These are phyloP conservation scores for Plotosus lineatus DNA, from an alignment of 2,113 vertebrate species.

Conservation along the genomic window DNA sequence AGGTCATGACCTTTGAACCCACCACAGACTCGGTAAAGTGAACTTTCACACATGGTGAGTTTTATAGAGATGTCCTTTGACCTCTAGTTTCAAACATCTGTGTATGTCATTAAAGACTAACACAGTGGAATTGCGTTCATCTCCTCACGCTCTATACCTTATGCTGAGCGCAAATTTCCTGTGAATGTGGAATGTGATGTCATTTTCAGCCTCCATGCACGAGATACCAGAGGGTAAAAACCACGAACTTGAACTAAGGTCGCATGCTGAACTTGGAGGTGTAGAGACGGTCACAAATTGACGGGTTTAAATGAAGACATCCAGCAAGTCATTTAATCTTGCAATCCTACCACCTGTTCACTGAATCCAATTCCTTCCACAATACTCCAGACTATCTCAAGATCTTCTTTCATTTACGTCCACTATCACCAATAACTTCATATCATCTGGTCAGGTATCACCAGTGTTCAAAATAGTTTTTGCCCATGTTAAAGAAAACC, in stretches of 20 bases:
- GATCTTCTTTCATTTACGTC: too few species aligned
- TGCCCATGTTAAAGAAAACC: too few species aligned
- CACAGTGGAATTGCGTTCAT: not conserved
- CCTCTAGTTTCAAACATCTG: constrained; percentile 21
- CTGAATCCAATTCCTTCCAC: too few species aligned
- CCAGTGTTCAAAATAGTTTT: too few species aligned
- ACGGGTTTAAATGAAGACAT: not conserved
- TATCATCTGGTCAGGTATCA: too few species aligned
- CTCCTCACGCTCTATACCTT: not conserved
- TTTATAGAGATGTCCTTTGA: constrained; percentile 3
- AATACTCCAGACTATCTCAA: too few species aligned
- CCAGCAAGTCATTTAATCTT: too few species aligned
- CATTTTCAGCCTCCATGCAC: not conserved
- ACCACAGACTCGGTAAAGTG: not conserved
- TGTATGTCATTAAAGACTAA: constrained; percentile 24
- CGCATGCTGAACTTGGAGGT: not conserved
- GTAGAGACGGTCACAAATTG: not conserved
- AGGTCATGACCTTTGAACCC: not conserved
- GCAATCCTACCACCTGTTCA: too few species aligned
- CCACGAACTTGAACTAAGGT: not conserved
- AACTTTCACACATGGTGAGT: constrained; percentile 14
- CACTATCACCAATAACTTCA: too few species aligned
- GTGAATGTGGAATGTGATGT: not conserved
- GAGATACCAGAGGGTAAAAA: not conserved
- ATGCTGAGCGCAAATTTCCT: not conserved